Conservation (phyloP, 2,113 vertebrate species). For the Cynopterus brachyotis region DNA sequence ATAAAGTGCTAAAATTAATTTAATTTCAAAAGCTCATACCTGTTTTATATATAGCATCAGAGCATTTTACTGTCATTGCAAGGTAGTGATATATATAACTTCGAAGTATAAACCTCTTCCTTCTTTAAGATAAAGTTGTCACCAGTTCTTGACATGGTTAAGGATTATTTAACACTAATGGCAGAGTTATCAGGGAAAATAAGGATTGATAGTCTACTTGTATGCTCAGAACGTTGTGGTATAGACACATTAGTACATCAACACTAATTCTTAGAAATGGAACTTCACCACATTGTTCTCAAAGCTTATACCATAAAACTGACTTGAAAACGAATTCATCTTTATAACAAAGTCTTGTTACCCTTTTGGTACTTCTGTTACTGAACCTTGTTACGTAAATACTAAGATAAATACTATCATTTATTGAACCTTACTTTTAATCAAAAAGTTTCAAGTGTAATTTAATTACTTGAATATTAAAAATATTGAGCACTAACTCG, state of each 20-base stretch:
- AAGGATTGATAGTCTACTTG: constrained; percentile 8
- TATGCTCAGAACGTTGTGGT: not conserved
- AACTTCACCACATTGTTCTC: not conserved
- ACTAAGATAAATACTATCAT: not conserved
- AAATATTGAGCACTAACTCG: not conserved
- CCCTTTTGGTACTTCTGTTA: not conserved
- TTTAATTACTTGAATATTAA: not conserved
- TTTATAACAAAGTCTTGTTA: not conserved
- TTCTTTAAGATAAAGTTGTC: constrained; percentile 33
- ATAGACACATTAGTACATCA: not conserved
- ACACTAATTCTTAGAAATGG: not conserved
- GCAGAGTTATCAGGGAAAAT: not conserved
- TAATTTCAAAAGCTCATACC: not conserved
- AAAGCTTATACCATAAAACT: not conserved
- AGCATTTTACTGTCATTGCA: constrained; percentile 13
- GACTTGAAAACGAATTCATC: not conserved
- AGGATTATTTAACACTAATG: not conserved
- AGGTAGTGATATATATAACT: not conserved
- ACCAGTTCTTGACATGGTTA: not conserved
- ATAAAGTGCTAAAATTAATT: no score
- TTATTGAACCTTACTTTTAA: not conserved
- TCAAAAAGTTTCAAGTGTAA: not conserved
- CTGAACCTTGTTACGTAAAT: not conserved
- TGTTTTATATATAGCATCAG: not conserved
- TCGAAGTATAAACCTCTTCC: not conserved